Conservation (phyloP, 1,140 invertebrate species). For the Heliconius himera region DNA sequence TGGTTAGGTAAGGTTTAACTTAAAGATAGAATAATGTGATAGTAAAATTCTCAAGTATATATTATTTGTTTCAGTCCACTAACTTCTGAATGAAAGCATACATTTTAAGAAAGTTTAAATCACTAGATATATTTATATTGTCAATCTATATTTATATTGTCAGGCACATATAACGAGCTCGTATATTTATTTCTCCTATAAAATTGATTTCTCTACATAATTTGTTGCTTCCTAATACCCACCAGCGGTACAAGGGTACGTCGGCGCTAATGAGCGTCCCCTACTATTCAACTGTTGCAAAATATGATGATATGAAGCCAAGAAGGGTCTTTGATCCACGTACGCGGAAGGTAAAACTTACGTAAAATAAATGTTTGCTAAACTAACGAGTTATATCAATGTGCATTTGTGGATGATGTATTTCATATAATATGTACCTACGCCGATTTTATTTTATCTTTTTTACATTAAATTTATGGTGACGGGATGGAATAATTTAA, state of each 20-base stretch:
- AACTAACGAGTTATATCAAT: neutral
- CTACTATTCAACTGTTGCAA: conserved; percentile 59
- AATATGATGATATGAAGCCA: conserved; percentile 49
- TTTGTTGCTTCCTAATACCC: conserved; percentile 11
- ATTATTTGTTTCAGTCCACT: neutral
- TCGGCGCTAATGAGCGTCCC: conserved; percentile 44
- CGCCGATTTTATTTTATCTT: neutral
- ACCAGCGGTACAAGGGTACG: conserved; percentile 43
- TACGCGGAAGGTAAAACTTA: conserved; percentile 53
- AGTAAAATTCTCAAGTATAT: neutral
- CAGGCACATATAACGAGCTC: neutral
- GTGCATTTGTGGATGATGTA: conserved; percentile 2
- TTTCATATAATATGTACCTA: neutral
- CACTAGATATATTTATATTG: too few relatives aligned
- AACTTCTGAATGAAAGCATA: neutral
- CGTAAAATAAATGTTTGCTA: neutral
- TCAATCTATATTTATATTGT: too few relatives aligned
- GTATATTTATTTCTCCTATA: neutral
- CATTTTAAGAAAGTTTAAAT: neutral
- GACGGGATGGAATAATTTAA: neutral
- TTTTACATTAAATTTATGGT: neutral
- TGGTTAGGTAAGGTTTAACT: too few relatives aligned
- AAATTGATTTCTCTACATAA: neutral
- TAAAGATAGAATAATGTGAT: too few relatives aligned
- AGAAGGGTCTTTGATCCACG: conserved; percentile 49